These are phyloP conservation scores for Salvelinus sp. DNA, from an alignment of 2,113 vertebrate species.

Conservation along the genomic window DNA sequence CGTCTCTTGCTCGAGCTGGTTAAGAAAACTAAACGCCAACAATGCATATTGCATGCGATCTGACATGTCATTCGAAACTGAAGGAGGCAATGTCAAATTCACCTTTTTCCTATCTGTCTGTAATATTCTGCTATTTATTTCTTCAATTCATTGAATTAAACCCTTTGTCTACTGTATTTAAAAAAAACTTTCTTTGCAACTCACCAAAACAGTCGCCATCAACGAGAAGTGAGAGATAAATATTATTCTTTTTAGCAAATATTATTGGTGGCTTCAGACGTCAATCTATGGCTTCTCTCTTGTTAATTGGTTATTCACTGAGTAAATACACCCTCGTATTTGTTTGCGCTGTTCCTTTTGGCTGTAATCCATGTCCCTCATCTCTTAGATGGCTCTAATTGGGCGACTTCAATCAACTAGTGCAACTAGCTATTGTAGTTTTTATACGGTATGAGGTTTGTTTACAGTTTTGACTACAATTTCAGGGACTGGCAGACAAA, in stretches of 20 bases:
- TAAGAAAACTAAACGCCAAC: slow-evolving; percentile 58
- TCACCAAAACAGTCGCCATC: slow-evolving; percentile 70
- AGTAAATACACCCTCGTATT: not conserved
- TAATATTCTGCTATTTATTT: not conserved
- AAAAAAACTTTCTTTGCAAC: slow-evolving; percentile 62
- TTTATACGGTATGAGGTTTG: not conserved
- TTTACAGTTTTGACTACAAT: not conserved
- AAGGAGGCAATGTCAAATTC: slow-evolving; percentile 44
- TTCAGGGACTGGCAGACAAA: not conserved
- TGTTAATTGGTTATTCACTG: not conserved
- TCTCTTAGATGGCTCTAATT: not conserved
- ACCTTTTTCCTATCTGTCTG: not conserved
- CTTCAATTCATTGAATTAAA: not conserved
- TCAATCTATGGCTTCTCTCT: not conserved
- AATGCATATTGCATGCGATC: slow-evolving; percentile 46
- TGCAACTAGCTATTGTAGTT: not conserved
- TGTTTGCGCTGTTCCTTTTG: not conserved
- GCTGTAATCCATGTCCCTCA: not conserved
- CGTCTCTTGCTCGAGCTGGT: slow-evolving; percentile 36
- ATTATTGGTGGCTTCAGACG: not conserved
- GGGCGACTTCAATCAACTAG: not conserved
- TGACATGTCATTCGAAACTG: slow-evolving; percentile 20
- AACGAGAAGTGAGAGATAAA: not conserved
- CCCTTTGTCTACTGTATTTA: slow-evolving; percentile 45
- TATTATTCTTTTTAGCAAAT: not conserved